Base-by-base conservation (phyloP, 2,113 vertebrate genomes). In the Dolichallabes microphthalmus region DNA sequence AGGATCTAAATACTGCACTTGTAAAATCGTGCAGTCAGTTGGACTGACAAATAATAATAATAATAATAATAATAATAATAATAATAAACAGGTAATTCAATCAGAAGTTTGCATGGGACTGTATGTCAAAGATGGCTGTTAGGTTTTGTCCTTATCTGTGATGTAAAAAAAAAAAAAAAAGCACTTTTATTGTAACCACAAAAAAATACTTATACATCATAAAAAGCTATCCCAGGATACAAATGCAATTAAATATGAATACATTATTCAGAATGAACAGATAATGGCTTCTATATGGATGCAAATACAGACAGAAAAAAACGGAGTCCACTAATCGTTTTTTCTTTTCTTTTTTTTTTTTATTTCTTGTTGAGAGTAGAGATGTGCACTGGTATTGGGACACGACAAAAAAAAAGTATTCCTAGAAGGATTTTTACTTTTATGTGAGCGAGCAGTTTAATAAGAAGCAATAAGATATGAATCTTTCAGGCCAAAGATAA, bases 1-100 rank as follows among this genome's bases (percentile, higher is more conserved):
- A 75, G 45, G 58, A 80, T 82, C 79, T 64, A 55, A 86, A 82
- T 82, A 82, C 69, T 32, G 76, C 76, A 78, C n/a, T n/a, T 60
- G 76, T 78, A 30, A 78, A 77, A 77, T 57, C 17, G 69, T 35
- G 32, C 75, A 57, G 57, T 39, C 66, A 60, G 63, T 52, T 71
- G 32, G 52, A 68, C 50, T 85, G 84, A 15, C 35, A 71, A 85
- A 85, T 71, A 80, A 3, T 39, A 79, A 39, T 30, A 30, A 74
- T 45, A 1, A 74, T 64, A 64, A 73, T 45, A 73, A 22, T 8
- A 20, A 4, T 5, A 60, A 60, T 57, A 79, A 35, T 45, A 45
- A 45, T 45, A 45, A 45, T 45, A 79, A 35, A 60, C 76, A 39
- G 39, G 39, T 39, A 39, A 39, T 39, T 39, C 2, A 39, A 39